Conservation (phyloP, 2,797 vertebrate genomes). For the Remorina albescens region DNA sequence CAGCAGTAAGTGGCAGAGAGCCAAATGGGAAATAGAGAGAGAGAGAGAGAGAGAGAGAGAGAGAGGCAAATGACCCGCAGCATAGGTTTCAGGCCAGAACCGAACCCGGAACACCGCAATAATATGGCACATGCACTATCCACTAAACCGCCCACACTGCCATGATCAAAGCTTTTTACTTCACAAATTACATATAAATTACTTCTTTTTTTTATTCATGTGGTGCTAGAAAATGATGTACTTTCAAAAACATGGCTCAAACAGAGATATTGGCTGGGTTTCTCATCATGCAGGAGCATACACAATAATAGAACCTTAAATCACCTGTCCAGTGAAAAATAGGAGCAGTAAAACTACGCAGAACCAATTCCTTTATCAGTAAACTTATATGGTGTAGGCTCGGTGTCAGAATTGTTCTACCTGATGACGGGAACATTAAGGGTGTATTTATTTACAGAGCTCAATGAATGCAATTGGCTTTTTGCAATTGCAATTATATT, state of each 20-base stretch:
- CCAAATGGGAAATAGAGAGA: too few relatives aligned
- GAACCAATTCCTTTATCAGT: constrained; percentile 31
- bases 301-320: constrained; percentile 17
- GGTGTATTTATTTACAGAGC: constrained; percentile 50
- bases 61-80: too few relatives aligned
- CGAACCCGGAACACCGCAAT: too few relatives aligned
- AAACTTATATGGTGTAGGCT: neutral
- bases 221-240: neutral
- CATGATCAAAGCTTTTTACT: neutral
- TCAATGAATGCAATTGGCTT: constrained; percentile 64
- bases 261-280: constrained; percentile 4
- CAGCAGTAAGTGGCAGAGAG: too few relatives aligned
- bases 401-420: constrained; percentile 16
- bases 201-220: neutral
- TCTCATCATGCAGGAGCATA: constrained; percentile 4
- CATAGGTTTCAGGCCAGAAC: too few relatives aligned
- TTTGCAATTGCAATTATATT: constrained; percentile 58
- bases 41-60: too few relatives aligned
- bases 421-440: constrained; percentile 33
- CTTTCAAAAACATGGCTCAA: constrained; percentile 1
- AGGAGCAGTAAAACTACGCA: constrained; percentile 13
- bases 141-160: too few relatives aligned
- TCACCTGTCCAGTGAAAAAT: constrained; percentile 18
- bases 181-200: neutral
- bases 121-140: too few relatives aligned